A percentile compares a stretch with the other conserved stretches of the same genome.
Conservation (phyloP, 1,140 invertebrate species). For the Meloidogyne floridensis region DNA sequence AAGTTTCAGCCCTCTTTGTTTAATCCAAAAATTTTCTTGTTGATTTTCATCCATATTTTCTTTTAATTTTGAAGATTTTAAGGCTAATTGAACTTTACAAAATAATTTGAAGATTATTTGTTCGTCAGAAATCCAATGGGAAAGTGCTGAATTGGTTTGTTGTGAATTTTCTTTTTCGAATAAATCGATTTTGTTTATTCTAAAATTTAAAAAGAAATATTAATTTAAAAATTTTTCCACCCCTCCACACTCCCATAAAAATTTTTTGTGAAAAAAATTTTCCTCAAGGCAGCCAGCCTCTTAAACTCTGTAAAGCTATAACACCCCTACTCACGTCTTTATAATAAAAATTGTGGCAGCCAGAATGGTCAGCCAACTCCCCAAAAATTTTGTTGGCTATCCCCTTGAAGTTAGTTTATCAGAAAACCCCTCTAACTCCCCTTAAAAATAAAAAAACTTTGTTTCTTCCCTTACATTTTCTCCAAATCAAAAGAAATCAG, state of each 20-base stretch:
- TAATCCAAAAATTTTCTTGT: neutral
- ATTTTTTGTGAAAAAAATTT: too few species aligned
- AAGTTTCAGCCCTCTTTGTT: neutral
- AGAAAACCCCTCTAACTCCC: too few species aligned
- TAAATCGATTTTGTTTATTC: slow-evolving; percentile 7
- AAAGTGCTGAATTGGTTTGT: slow-evolving; percentile 11
- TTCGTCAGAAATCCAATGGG: slow-evolving; percentile 29
- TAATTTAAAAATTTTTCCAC: neutral
- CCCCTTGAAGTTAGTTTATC: too few species aligned
- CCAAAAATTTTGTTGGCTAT: too few species aligned
- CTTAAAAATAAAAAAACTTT: too few species aligned
- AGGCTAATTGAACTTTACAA: slow-evolving; percentile 23
- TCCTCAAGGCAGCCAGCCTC: too few species aligned
- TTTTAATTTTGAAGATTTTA: neutral
- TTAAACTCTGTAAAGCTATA: too few species aligned
- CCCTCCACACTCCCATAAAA: neutral
- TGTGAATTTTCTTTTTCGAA: neutral
- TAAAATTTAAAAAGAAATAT: neutral
- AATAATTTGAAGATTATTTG: slow-evolving; percentile 13
- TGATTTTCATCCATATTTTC: neutral
- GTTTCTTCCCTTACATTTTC: slow-evolving; percentile 15
- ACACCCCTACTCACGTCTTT: too few species aligned
- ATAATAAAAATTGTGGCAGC: too few species aligned
- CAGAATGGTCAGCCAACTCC: too few species aligned
- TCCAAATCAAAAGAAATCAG: slow-evolving; percentile 22